Percentiles rank a stretch among this genome's conserved stretches.
phyloP scores from a whole-genome alignment of 2,797 vertebrate species.

The Lutjanus campechanus region DNA sequence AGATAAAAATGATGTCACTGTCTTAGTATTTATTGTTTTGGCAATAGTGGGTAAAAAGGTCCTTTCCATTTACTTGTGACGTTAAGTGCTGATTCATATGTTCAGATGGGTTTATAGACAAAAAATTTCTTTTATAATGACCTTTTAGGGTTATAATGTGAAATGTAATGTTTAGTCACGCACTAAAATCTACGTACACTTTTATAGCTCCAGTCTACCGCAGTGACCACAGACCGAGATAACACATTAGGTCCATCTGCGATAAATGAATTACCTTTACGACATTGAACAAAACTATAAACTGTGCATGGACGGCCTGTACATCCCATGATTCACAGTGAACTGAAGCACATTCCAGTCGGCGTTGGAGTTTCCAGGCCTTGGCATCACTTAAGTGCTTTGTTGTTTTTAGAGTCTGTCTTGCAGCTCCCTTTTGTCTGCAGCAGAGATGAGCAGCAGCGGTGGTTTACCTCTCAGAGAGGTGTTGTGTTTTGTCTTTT shows the following conservation, averaged over 20 bases:
- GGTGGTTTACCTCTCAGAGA: conserved; percentile 50
- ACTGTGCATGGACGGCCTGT: conserved; percentile 15
- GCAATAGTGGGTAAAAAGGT: neutral
- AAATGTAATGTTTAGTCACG: conserved; percentile 36
- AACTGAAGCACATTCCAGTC: conserved; percentile 39
- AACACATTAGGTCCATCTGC: conserved; percentile 30
- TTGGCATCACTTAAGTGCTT: conserved; percentile 59
- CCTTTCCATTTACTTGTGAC: neutral
- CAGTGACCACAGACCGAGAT: conserved; percentile 47
- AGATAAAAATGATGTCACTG: neutral
- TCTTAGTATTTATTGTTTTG: neutral
- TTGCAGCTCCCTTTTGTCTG: conserved; percentile 49
- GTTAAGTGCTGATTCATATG: conserved; percentile 11
- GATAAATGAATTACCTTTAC: conserved; percentile 41
- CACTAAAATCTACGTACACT: neutral
- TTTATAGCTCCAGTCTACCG: conserved; percentile 23
- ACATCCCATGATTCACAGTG: conserved; percentile 52
- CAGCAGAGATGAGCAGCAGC: conserved; percentile 40
- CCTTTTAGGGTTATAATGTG: conserved; percentile 20
- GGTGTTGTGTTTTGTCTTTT: conserved; percentile 73
- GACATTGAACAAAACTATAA: conserved; percentile 43
- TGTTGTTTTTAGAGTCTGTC: conserved; percentile 49
- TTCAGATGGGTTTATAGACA: conserved; percentile 5
- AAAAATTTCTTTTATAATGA: neutral
- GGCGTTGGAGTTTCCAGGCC: conserved; percentile 53